Base-by-base conservation (phyloP, 2,113 vertebrate species). In the Cebus imitator region DNA sequence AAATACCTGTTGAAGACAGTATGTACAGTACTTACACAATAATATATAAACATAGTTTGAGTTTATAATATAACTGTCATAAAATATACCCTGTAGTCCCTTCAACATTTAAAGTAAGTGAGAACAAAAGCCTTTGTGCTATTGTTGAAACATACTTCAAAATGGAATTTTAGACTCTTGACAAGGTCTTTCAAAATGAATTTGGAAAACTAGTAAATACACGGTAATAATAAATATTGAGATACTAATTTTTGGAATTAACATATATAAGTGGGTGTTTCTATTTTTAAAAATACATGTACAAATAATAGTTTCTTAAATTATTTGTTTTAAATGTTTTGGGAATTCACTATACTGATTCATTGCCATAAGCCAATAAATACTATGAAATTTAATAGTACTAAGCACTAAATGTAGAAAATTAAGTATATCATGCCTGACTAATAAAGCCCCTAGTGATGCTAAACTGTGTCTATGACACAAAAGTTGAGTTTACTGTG, bases 401-500 rank as follows among this genome's bases (percentile, higher is more conserved):
- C 9, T 70, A 79, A 43, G 76, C 23, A 70, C 17, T 83, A 45
- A 95, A 80, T 73, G 61, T 2, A 93, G 2, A 40, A 4, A 20
- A 45, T 1, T 85, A 27, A 58, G 70, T 96, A 43, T 4, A 48
- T 16, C 35, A 75, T 72, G n/a, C 5, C 90, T 96, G 87, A 4
- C 55, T 7, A 58, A 5, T 68, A 85, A 20, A 9, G 2, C 57
- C 21, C 10, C 27, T 4, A 68, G 1, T 85, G n/a, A 58, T 50
- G 58, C 27, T 96, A 43, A 97, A 6, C 21, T 76, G 4, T 14
- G 21, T 82, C 40, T 84, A 32, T 86, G 61, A 21, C 88, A 96
- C 73, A 84, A 95, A 75, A 61, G 84, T 97, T 82, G 90, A 94
- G 25, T 87, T 95, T 92, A 97, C 90, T 92, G 25, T 92, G 45